Evolutionary conservation across 2,113 vertebrate species (phyloP).

Genomic region (Pterocles orientalis): DNA sequence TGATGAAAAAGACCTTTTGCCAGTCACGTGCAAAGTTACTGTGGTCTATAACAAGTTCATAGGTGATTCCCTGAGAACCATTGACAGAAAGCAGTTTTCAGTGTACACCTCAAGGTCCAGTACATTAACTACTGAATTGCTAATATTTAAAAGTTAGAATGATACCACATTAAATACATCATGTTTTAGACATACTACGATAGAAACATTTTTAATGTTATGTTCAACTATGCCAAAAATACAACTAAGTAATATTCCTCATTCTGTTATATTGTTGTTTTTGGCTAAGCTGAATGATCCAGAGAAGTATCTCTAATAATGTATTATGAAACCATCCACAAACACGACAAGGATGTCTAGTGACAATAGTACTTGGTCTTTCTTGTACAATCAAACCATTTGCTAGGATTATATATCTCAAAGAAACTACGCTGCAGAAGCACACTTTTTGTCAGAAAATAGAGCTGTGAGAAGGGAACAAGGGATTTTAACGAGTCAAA

Average conservation of each 20-base stretch:
- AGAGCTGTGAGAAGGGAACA: neutral
- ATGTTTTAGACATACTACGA: neutral
- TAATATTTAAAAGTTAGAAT: neutral
- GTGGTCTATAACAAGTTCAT: neutral
- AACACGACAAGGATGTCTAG: neutral
- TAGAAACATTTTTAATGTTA: neutral
- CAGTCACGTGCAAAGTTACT: neutral
- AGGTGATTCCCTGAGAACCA: neutral
- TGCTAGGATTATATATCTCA: neutral
- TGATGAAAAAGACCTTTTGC: neutral
- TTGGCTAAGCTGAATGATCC: neutral
- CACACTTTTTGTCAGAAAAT: neutral
- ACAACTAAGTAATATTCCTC: neutral
- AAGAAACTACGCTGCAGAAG: neutral
- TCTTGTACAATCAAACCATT: neutral
- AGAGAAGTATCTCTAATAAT: neutral
- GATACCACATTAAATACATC: neutral
- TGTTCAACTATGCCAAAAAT: neutral
- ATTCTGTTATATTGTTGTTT: neutral
- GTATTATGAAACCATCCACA: neutral
- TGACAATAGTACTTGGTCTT: neutral
- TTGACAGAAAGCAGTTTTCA: neutral
- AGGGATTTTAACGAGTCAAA: neutral
- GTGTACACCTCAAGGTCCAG: neutral
- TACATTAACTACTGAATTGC: neutral